These are phyloP conservation scores for Procambarus clarkii DNA, from an alignment of 1,140 invertebrate genomes.

Conservation along the genomic window DNA sequence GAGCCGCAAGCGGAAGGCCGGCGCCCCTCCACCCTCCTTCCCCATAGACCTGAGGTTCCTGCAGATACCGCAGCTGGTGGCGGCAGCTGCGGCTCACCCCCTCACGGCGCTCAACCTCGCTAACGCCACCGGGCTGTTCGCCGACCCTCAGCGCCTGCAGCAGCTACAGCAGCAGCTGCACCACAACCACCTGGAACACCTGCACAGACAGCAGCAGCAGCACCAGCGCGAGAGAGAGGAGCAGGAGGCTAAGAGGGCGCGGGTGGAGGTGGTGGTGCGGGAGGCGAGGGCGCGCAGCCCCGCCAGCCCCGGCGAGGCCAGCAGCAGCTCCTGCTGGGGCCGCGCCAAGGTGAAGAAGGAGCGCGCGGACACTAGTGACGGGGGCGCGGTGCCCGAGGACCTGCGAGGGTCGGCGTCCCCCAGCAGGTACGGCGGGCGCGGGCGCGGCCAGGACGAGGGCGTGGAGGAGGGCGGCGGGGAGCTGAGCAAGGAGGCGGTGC, in stretches of 20 bases:
- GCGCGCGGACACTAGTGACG: slow-evolving; percentile 60
- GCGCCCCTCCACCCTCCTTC: slow-evolving; percentile 60
- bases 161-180: slow-evolving; percentile 71
- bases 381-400: slow-evolving; percentile 43
- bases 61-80: slow-evolving; percentile 68
- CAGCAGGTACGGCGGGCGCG: slow-evolving; percentile 57
- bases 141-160: slow-evolving; percentile 66
- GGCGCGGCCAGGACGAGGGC: slow-evolving; percentile 39
- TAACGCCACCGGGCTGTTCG: slow-evolving; percentile 57
- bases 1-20: slow-evolving; percentile 67
- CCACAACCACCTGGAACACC: slow-evolving; percentile 65
- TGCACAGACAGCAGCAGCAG: slow-evolving; percentile 63
- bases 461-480: slow-evolving; percentile 39
- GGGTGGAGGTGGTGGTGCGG: slow-evolving; percentile 38
- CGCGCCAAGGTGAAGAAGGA: slow-evolving; percentile 56
- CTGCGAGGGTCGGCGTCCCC: slow-evolving; percentile 38
- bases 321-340: slow-evolving; percentile 64
- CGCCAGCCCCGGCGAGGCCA: slow-evolving; percentile 54
- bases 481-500: slow-evolving; percentile 65
- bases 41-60: slow-evolving; percentile 71
- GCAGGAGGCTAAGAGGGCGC: slow-evolving; percentile 50
- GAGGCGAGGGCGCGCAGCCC: slow-evolving; percentile 53
- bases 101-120: slow-evolving; percentile 64
- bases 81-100: slow-evolving; percentile 67
- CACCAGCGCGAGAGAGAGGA: slow-evolving; percentile 55